A percentile compares a stretch with the other conserved stretches of the same genome.
phyloP scores from a whole-genome alignment of 2,797 vertebrate species.

The Leuciscus waleckii region DNA sequence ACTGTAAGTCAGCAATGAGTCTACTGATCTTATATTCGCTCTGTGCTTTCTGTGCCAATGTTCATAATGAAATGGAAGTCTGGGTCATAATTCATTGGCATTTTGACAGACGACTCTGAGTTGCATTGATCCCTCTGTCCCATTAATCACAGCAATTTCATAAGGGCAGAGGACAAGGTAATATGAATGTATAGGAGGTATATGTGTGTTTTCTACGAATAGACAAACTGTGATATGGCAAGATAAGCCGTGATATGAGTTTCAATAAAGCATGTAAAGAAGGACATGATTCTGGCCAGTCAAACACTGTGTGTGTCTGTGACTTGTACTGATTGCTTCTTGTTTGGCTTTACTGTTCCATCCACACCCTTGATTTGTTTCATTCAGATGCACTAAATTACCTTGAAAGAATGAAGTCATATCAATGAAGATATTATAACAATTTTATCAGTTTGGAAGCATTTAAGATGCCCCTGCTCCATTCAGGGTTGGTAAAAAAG shows the following conservation, averaged over 20 bases:
- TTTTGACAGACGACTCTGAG: conserved; percentile 31
- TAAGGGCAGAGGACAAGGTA: conserved; percentile 39
- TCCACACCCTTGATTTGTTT: conserved; percentile 23
- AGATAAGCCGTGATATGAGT: background rate
- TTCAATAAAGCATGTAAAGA: conserved; percentile 15
- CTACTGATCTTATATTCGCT: conserved; percentile 33
- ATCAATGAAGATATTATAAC: conserved; percentile 6
- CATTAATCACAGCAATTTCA: conserved; percentile 46
- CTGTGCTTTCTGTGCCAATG: conserved; percentile 40
- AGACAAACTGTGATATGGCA: conserved; percentile 1
- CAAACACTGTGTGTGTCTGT: background rate
- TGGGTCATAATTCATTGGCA: conserved; percentile 56
- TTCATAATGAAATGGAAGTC: conserved; percentile 62
- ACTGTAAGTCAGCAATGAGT: conserved; percentile 41
- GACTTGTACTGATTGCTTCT: background rate
- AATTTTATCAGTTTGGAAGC: background rate
- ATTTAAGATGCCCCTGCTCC: background rate
- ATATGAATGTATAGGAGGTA: conserved; percentile 3
- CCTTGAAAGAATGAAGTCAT: conserved; percentile 6
- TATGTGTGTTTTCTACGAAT: background rate
- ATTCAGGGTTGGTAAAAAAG: conserved; percentile 4
- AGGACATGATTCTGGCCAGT: background rate
- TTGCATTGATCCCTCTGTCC: conserved; percentile 54
- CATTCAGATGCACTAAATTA: conserved; percentile 4
- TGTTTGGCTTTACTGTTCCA: conserved; percentile 12